These are phyloP conservation scores for Pedionomus torquatus DNA, from an alignment of 2,113 vertebrate genomes.

Conservation along the genomic window DNA sequence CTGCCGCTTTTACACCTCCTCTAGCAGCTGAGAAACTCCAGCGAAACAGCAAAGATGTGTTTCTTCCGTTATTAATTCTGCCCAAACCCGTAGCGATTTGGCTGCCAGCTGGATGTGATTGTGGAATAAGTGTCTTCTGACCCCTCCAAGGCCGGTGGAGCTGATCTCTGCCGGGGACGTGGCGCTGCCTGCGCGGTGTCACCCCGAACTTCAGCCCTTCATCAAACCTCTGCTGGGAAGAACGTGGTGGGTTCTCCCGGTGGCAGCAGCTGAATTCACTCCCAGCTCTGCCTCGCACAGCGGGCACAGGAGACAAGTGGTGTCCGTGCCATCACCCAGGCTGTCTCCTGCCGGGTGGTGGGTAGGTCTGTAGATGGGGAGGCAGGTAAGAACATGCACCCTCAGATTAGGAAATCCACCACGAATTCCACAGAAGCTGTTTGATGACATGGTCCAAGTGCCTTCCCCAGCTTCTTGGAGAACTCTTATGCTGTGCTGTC, in stretches of 20 bases:
- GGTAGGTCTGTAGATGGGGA: background rate
- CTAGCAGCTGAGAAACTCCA: background rate
- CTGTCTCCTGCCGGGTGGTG: background rate
- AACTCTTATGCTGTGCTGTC: background rate
- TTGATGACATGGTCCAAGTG: fast-evolving
- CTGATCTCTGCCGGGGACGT: background rate
- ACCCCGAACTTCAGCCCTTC: background rate
- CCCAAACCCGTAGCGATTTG: background rate
- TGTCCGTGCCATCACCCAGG: background rate
- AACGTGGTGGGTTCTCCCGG: fast-evolving
- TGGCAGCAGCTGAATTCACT: fast-evolving
- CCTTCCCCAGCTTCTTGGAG: background rate
- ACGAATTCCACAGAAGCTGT: background rate
- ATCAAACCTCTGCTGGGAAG: background rate
- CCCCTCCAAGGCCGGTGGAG: fast-evolving
- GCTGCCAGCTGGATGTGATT: background rate
- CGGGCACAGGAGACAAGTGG: background rate
- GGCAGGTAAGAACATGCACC: background rate
- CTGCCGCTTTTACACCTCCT: background rate
- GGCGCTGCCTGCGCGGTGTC: background rate
- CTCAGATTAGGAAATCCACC: background rate
- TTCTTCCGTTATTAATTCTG: background rate
- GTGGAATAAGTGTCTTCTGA: background rate
- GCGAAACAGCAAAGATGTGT: background rate
- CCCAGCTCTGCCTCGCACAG: background rate